These are phyloP conservation scores for Tetragnatha montana DNA, from an alignment of 2,888 invertebrate genomes.

Conservation along the genomic window DNA sequence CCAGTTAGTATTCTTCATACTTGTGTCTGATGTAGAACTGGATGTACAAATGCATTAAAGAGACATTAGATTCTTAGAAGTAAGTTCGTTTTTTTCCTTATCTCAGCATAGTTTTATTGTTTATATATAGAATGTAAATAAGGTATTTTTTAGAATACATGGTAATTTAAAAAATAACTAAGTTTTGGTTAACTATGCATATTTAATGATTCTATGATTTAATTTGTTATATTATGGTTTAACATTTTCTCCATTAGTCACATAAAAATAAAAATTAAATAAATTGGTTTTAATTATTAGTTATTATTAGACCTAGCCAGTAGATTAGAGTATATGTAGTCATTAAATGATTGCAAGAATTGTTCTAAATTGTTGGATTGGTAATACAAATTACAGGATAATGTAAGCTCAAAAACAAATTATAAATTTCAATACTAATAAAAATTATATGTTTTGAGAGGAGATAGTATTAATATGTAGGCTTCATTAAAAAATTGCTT, in stretches of 20 bases:
- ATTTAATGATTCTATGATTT: not conserved
- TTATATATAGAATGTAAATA: not conserved
- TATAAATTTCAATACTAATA: too few species aligned
- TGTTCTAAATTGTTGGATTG: too few species aligned
- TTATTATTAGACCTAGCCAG: not conserved
- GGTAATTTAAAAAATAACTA: not conserved
- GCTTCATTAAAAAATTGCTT: too few species aligned
- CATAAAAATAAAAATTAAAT: not conserved
- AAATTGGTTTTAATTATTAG: not conserved
- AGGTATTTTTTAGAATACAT: not conserved
- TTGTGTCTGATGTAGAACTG: not conserved
- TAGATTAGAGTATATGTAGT: too few species aligned
- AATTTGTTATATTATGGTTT: not conserved
- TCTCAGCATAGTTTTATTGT: not conserved
- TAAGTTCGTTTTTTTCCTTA: not conserved
- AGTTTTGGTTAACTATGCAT: not conserved
- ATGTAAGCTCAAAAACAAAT: too few species aligned
- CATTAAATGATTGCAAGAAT: too few species aligned
- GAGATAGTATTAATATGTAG: too few species aligned
- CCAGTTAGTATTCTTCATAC: not conserved
- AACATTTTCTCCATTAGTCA: not conserved
- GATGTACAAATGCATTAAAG: not conserved
- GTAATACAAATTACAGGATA: too few species aligned
- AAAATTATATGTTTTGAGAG: too few species aligned
- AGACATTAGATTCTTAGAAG: not conserved